Base-by-base conservation (phyloP, 2,888 invertebrate species). In the Stomorhina lunata region DNA sequence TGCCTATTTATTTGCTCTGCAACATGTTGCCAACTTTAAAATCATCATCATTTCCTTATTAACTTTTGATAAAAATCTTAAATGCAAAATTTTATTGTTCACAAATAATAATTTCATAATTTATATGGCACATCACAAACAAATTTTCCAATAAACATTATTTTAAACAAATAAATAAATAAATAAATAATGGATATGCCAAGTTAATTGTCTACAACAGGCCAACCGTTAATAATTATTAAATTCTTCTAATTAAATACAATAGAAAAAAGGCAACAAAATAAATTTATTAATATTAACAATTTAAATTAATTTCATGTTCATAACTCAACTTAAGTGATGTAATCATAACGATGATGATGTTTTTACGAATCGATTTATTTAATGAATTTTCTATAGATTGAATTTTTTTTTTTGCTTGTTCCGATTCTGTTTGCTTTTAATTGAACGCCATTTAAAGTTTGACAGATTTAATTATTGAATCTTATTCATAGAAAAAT, bases 391-490 rank as follows among this genome's bases (percentile, higher is more conserved):
- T 84, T 80, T 84, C 78, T 61, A 82, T 80, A 76, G 61, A 75
- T 73, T 27, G 32, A 40, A 17, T 1, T 69, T 66, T 43, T 48
- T 50, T 3, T 27, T 69, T 34, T 57, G 55, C n/a, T 4, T 57
- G n/a, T 73, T n/a, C n/a, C n/a, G n/a, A n/a, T n/a, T n/a, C n/a
- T 77, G 61, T 72, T 82, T 20, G 27, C 25, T 80, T 83, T 84
- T 77, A 85, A 85, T 84, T 84, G 84, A 80, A 66, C 71, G 72
- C 72, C 81, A 84, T 84, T 84, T 84, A 84, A 79, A 80, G 77
- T 84, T 85, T 84, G 83, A 84, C 85, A 84, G 85, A 84, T 82
- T 84, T 85, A 84, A 84, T 84, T 84, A 85, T 80, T 80, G 66
- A 43, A 77, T 81, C 17, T n/a, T n/a, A n/a, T n/a, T n/a, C n/a